Conservation (phyloP, 2,797 vertebrate species). For the Pitangus sulphuratus region DNA sequence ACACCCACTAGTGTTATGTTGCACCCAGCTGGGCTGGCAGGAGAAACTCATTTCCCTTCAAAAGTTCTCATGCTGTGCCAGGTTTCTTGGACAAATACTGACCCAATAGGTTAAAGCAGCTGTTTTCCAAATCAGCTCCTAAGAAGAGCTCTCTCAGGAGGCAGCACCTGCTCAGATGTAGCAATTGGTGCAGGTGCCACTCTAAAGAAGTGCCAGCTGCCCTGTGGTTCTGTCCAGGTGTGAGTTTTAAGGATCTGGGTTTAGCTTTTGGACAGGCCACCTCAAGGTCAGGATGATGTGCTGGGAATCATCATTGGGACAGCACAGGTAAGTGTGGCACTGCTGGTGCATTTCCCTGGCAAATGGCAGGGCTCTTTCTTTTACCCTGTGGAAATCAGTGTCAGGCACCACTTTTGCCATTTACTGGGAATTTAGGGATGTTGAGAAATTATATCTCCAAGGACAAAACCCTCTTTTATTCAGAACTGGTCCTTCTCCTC, state of each 20-base stretch:
- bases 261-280: not conserved
- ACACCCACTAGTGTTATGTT: fast-evolving
- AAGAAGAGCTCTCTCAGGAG: not conserved
- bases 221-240: not conserved
- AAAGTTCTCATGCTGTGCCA: not conserved
- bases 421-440: not conserved
- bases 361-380: not conserved
- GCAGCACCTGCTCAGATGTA: not conserved
- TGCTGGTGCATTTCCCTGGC: not conserved
- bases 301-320: not conserved
- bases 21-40: not conserved
- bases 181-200: not conserved
- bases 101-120: not conserved
- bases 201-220: not conserved
- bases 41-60: not conserved
- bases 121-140: not conserved
- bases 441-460: not conserved
- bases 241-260: not conserved
- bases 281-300: not conserved
- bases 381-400: not conserved
- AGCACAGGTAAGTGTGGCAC: not conserved
- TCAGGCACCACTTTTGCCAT: not conserved
- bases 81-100: not conserved
- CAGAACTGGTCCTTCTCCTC: not conserved
- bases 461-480: not conserved